Evolutionary conservation across 2,113 vertebrate genomes (phyloP).

Genomic region (Calidris pugnax): DNA sequence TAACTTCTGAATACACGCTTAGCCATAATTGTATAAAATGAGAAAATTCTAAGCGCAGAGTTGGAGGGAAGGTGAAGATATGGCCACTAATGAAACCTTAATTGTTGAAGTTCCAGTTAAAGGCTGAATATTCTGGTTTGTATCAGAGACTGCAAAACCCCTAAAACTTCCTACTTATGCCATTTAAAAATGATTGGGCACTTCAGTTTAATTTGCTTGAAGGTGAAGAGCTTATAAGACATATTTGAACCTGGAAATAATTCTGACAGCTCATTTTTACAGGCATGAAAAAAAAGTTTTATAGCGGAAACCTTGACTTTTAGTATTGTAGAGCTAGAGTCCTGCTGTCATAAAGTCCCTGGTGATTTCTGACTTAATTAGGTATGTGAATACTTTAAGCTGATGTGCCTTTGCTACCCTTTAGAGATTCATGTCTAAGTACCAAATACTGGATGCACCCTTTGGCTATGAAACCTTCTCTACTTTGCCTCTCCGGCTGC

Average conservation of each 20-base stretch:
- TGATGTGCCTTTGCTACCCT: background rate
- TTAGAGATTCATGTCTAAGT: background rate
- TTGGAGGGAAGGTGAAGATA: background rate
- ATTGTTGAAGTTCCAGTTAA: background rate
- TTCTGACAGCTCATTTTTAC: slow-evolving; percentile 32
- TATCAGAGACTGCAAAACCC: background rate
- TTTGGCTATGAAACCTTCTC: background rate
- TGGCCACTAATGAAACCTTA: background rate
- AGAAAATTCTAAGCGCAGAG: background rate
- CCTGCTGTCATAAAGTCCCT: background rate
- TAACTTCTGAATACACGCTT: background rate
- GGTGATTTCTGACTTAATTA: slow-evolving; percentile 23
- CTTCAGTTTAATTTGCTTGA: slow-evolving; percentile 49
- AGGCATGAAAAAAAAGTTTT: background rate
- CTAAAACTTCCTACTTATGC: background rate
- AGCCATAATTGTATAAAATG: background rate
- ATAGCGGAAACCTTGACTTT: slow-evolving; percentile 16
- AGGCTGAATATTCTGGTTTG: background rate
- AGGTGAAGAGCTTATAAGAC: background rate
- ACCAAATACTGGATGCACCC: background rate
- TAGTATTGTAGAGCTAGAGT: background rate
- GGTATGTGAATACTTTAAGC: background rate
- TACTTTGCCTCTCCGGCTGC: background rate
- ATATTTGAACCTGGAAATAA: slow-evolving; percentile 11
- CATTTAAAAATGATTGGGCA: slow-evolving; percentile 45